A percentile compares a stretch with the other conserved stretches of the same genome.
Conservation (phyloP, 2,888 invertebrate species). For the Heliconius cydno region DNA sequence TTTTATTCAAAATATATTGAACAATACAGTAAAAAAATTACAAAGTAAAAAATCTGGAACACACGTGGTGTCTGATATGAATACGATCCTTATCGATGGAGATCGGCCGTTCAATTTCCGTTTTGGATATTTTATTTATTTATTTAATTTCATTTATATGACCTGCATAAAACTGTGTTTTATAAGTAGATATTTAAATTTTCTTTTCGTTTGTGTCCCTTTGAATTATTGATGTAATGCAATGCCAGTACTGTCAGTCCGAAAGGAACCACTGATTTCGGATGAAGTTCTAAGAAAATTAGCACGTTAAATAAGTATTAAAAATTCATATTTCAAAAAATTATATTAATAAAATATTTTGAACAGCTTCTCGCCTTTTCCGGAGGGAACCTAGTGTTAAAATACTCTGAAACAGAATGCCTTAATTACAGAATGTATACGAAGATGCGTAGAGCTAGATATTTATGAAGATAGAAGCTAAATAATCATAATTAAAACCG, state of each 20-base stretch:
- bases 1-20: background rate
- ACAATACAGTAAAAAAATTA: background rate
- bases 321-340: too few species aligned
- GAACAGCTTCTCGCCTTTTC: too few species aligned
- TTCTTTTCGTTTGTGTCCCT: background rate
- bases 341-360: too few species aligned
- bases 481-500: too few species aligned
- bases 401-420: too few species aligned
- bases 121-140: slow-evolving; percentile 3
- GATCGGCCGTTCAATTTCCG: slow-evolving; percentile 11
- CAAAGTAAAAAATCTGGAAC: slow-evolving; percentile 5
- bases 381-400: too few species aligned
- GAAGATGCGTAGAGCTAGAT: too few species aligned
- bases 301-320: too few species aligned
- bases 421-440: too few species aligned
- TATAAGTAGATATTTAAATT: slow-evolving; percentile 3
- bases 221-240: background rate
- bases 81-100: background rate
- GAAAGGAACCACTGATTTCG: background rate
- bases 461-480: too few species aligned
- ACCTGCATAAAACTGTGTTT: background rate
- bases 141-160: background rate
- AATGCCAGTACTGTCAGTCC: background rate
- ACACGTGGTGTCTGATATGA: background rate
- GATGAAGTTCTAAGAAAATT: too few species aligned